Base-by-base conservation (phyloP, 2,888 invertebrate genomes). In the Trilocha varians region DNA sequence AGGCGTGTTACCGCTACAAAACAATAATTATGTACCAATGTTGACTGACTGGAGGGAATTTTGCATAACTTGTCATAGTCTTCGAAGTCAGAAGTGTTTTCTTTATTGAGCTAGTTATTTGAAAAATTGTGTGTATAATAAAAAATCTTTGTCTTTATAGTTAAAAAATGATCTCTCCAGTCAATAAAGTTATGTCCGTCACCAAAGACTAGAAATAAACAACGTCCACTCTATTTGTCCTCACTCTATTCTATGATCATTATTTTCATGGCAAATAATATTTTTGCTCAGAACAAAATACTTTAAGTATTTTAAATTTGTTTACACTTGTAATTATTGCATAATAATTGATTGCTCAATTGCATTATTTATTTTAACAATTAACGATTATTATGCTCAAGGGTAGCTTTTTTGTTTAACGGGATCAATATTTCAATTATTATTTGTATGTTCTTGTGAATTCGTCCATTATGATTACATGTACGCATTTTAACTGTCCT, bases 141-240 rank as follows among this genome's bases (percentile, higher is more conserved):
- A 18, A 18, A 18, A 18, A 18, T 6, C 5, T 18, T 5, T 8
- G 25, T 9, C 25, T 9, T 2, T 11, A 1, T 6, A 25, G 25
- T 43, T 39, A 33, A 32, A 33, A 41, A 38, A 35, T 18, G 16
- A 36, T 41, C 16, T 44, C 47, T 41, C 43, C 43, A 40, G 38
- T 32, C 74, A 63, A 63, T 57, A 56, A 72, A 73, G 72, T 71
- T 73, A 72, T 70, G 74, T 68, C 78, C 79, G 68, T 64, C 70
- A 85, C 84, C 84, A 85, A 85, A 85, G 84, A 85, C 83, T 85
- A 85, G 83, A 59, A 67, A 65, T 71, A 71, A 70, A 70, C 65
- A 60, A 65, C 62, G 62, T 73, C 72, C 51, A 49, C 50, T 58
- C 54, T 51, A 51, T 9, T 14, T 58, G 50, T 60, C 56, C 61